These are phyloP conservation scores for Sus cebifrons DNA, from an alignment of 2,797 vertebrate genomes.

Conservation along the genomic window DNA sequence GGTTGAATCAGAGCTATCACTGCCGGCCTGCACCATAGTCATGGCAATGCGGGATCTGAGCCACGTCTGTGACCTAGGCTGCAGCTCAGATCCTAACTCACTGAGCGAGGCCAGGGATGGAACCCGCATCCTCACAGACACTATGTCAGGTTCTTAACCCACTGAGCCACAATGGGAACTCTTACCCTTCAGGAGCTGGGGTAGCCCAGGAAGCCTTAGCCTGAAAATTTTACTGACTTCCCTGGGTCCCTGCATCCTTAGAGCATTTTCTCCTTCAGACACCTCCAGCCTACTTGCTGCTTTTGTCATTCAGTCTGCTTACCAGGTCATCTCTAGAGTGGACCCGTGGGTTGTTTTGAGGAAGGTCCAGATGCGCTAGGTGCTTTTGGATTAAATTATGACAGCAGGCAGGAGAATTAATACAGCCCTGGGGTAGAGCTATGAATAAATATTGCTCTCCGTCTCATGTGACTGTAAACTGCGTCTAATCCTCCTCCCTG, in stretches of 20 bases:
- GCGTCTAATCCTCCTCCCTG: neutral
- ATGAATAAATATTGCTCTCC: neutral
- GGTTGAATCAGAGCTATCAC: too few species aligned
- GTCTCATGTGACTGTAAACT: neutral
- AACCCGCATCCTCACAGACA: too few species aligned
- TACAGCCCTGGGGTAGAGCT: neutral
- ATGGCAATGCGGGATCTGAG: too few species aligned
- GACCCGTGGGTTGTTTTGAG: neutral
- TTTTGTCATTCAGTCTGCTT: neutral
- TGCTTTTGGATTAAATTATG: neutral
- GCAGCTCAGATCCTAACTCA: too few species aligned
- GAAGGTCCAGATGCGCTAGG: neutral
- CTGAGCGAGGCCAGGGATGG: too few species aligned
- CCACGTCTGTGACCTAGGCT: too few species aligned
- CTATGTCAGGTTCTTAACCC: too few species aligned
- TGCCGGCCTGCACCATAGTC: too few species aligned
- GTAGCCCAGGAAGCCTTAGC: neutral
- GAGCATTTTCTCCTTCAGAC: neutral
- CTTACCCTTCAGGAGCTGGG: too few species aligned
- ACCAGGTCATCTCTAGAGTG: accelerated
- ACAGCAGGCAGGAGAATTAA: neutral
- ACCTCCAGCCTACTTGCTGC: neutral
- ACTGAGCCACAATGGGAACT: too few species aligned
- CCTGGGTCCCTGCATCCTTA: neutral
- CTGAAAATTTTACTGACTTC: too few species aligned